Conservation (phyloP, 2,888 invertebrate genomes). For the Macrosoma leucophasiata region DNA sequence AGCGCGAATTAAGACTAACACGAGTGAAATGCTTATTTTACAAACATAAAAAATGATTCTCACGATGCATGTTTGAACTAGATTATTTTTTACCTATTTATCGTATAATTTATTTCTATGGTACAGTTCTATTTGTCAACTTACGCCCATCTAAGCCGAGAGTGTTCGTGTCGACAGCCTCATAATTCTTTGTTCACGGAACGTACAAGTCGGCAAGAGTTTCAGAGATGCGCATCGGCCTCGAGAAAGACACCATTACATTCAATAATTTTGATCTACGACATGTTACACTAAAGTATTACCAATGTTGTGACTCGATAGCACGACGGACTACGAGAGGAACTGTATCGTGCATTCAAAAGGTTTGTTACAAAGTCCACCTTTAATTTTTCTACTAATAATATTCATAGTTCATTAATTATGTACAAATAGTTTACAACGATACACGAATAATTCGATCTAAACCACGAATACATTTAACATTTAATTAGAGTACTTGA, state of each 20-base stretch:
- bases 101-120: conserved; percentile 53
- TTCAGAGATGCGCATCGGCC: conserved; percentile 33
- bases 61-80: conserved; percentile 35
- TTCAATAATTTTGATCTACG: conserved; percentile 33
- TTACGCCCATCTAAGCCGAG: conserved; percentile 46
- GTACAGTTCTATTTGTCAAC: conserved; percentile 52
- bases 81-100: conserved; percentile 47
- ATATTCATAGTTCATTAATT: conserved; percentile 38
- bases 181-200: conserved; percentile 38
- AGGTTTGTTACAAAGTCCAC: conserved; percentile 64
- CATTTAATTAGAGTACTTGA: conserved; percentile 42
- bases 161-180: conserved; percentile 45
- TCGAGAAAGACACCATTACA: conserved; percentile 50
- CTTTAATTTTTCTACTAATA: conserved; percentile 38
- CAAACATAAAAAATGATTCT: conserved; percentile 37
- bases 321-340: conserved; percentile 71
- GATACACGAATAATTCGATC: conserved; percentile 38
- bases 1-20: conserved; percentile 59
- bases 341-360: conserved; percentile 72
- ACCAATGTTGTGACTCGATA: conserved; percentile 54
- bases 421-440: conserved; percentile 47
- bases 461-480: conserved; percentile 30
- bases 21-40: conserved; percentile 52
- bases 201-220: conserved; percentile 53
- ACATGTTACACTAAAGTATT: conserved; percentile 33